A percentile compares a stretch with the other conserved stretches of the same genome.
Evolutionary conservation across 2,888 invertebrate species (phyloP).

Genomic region (Pecten maximus): DNA sequence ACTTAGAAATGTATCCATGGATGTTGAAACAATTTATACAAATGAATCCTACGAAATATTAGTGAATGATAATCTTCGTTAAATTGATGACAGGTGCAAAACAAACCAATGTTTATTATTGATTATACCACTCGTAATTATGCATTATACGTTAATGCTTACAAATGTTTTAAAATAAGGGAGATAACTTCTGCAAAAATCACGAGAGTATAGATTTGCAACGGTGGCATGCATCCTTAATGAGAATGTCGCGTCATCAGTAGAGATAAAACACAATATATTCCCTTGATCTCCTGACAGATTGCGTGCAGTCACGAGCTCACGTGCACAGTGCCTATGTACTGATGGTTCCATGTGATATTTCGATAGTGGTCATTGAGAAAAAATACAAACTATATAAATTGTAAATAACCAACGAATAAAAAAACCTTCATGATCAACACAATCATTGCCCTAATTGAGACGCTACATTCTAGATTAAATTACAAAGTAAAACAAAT

Average conservation of each 20-base stretch:
- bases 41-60: too few species aligned
- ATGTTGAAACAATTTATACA: too few species aligned
- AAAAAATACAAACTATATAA: not conserved
- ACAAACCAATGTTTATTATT: too few species aligned
- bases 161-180: not conserved
- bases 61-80: too few species aligned
- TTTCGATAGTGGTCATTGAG: not conserved
- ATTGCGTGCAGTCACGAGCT: not conserved
- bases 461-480: not conserved
- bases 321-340: not conserved
- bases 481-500: not conserved
- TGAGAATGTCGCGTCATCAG: not conserved
- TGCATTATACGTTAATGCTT: too few species aligned
- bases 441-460: not conserved
- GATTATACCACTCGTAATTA: too few species aligned
- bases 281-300: not conserved
- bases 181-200: not conserved
- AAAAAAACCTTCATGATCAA: not conserved
- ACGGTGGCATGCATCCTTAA: not conserved
- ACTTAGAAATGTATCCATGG: too few species aligned
- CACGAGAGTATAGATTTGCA: not conserved
- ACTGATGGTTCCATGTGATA: not conserved
- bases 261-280: not conserved
- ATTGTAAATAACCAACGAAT: not conserved
- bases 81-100: too few species aligned